Percentiles rank a stretch among this genome's conserved stretches.
Evolutionary conservation across 2,888 invertebrate genomes (phyloP).

Genomic region (Cecidostiba fungosa): DNA sequence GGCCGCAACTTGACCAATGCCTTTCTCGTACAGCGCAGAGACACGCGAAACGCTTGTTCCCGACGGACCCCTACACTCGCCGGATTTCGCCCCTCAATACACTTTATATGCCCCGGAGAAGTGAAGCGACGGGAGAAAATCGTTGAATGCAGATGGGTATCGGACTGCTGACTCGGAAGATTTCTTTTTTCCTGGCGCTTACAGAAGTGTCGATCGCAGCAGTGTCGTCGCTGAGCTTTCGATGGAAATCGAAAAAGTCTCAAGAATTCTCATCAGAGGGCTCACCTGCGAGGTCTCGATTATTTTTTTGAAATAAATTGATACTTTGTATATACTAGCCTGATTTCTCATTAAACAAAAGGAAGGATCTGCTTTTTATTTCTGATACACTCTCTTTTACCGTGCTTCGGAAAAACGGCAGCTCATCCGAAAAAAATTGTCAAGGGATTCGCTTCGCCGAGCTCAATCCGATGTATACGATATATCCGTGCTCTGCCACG

Average conservation of each 20-base stretch:
- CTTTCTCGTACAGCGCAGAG: conserved; percentile 2
- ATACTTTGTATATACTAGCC: too few relatives aligned
- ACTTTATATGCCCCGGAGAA: conserved; percentile 35
- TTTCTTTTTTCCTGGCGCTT: neutral
- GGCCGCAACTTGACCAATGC: conserved; percentile 48
- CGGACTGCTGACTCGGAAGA: conserved; percentile 50
- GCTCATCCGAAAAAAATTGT: conserved; percentile 21
- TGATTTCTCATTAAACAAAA: too few relatives aligned
- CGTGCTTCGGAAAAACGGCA: neutral
- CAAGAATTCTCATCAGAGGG: conserved; percentile 12
- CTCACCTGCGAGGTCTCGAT: conserved; percentile 15
- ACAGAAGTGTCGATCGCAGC: conserved; percentile 5
- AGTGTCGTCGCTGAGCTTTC: conserved; percentile 12
- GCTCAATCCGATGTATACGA: neutral
- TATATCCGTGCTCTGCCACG: neutral
- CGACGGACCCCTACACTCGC: neutral
- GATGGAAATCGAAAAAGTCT: neutral
- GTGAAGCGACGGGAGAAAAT: conserved; percentile 43
- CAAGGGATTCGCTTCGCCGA: conserved; percentile 12
- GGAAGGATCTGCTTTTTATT: too few relatives aligned
- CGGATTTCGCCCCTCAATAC: conserved; percentile 54
- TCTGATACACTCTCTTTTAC: neutral
- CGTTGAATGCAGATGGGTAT: conserved; percentile 54
- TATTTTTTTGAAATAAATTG: too few relatives aligned
- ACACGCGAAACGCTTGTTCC: conserved; percentile 17